Conservation (phyloP, 2,888 invertebrate genomes). For the Melolontha melolontha region DNA sequence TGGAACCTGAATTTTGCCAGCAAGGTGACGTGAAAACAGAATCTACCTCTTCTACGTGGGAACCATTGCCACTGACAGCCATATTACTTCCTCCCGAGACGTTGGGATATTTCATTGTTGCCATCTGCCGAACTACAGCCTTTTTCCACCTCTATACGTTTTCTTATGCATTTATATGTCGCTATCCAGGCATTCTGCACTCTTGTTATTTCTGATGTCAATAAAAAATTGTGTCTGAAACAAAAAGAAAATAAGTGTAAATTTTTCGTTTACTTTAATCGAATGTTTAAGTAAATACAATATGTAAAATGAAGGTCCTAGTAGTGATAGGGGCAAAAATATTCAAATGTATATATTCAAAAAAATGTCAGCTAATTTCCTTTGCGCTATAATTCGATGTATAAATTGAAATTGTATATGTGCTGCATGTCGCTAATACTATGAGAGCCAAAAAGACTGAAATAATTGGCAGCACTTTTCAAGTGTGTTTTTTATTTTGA, state of each 20-base stretch:
- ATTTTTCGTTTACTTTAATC: background rate
- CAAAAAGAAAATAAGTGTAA: background rate
- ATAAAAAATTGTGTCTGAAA: background rate
- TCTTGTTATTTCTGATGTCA: too few relatives aligned
- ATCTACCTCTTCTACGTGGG: constrained; percentile 71
- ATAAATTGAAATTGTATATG: too few relatives aligned
- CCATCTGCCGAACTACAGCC: constrained; percentile 52
- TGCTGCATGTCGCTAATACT: too few relatives aligned
- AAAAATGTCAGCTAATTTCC: too few relatives aligned
- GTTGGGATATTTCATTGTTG: constrained; percentile 66
- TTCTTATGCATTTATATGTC: background rate
- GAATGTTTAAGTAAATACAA: too few relatives aligned
- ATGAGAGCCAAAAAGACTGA: too few relatives aligned
- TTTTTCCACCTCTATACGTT: background rate
- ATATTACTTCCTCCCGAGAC: constrained; percentile 62
- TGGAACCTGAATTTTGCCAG: constrained; percentile 72
- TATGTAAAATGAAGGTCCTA: too few relatives aligned
- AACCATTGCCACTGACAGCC: constrained; percentile 61
- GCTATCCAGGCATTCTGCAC: constrained; percentile 1
- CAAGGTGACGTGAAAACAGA: constrained; percentile 79
- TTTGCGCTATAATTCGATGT: too few relatives aligned
- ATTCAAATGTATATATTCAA: too few relatives aligned
- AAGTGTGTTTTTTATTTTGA: too few relatives aligned
- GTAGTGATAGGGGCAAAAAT: too few relatives aligned
- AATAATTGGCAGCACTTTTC: too few relatives aligned